A percentile compares a stretch with the other conserved stretches of the same genome.
phyloP scores from a whole-genome alignment of 2,888 invertebrate genomes.

The Theristus sp. region DNA sequence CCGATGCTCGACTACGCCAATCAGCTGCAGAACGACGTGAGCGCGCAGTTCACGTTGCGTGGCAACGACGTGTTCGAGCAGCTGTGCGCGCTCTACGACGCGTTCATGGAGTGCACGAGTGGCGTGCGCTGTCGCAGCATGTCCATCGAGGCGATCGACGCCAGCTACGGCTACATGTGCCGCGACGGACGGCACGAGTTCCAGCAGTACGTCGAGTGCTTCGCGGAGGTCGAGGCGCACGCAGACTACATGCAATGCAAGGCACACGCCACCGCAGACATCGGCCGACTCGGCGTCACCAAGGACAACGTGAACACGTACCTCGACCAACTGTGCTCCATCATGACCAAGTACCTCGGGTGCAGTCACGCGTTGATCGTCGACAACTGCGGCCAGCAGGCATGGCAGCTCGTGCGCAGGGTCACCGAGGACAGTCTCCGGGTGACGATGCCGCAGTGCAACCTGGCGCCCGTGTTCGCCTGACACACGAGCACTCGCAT shows the following conservation, averaged over 20 bases:
- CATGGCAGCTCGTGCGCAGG: slow-evolving; percentile 23
- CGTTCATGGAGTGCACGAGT: slow-evolving; percentile 14
- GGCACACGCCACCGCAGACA: slow-evolving; percentile 14
- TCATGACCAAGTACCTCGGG: slow-evolving; percentile 24
- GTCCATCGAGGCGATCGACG: slow-evolving; percentile 9
- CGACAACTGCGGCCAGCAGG: slow-evolving; percentile 19
- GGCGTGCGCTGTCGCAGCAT: background rate
- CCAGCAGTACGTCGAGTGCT: slow-evolving; percentile 23
- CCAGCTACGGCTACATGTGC: slow-evolving; percentile 24
- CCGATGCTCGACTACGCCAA: slow-evolving; percentile 3
- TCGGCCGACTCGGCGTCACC: background rate
- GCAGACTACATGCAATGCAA: slow-evolving; percentile 21
- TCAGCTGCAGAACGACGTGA: background rate
- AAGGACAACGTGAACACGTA: slow-evolving; percentile 7
- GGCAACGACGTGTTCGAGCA: slow-evolving; percentile 15
- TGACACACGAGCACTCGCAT: too few relatives aligned
- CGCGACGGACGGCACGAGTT: slow-evolving; percentile 20
- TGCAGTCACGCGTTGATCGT: slow-evolving; percentile 25
- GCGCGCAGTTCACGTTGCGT: background rate
- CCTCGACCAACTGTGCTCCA: slow-evolving; percentile 18
- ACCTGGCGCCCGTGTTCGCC: slow-evolving; percentile 11
- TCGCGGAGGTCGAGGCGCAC: slow-evolving; percentile 20
- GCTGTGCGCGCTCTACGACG: slow-evolving; percentile 18
- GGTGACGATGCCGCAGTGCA: slow-evolving; percentile 19
- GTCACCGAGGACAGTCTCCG: slow-evolving; percentile 18